Base-by-base conservation (phyloP, 1,140 invertebrate genomes). In the Vanessa atalanta region DNA sequence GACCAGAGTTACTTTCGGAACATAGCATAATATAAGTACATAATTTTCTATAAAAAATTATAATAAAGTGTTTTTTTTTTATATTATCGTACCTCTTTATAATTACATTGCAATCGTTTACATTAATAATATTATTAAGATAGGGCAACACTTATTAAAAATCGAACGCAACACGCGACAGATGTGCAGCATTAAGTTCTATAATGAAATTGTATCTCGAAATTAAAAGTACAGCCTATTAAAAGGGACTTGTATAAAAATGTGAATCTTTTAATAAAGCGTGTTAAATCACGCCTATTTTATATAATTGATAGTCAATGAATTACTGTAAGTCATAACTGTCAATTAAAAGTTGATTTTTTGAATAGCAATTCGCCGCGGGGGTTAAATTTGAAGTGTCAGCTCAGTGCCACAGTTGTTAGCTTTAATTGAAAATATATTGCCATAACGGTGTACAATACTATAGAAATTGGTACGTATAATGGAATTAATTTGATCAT, bases 291-390 rank as follows among this genome's bases (percentile, higher is more conserved):
- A 47, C 48, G 47, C 15, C 5, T 53, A 60, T 67, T 20, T 23
- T 57, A 20, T 57, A 63, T 60, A 74, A 74, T 69, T 65, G 66
- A 69, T 65, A 55, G 66, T 47, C 50, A 37, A 65, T 74, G 69
- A 65, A 74, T 74, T 47, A 74, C 14, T 74, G 15, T 26, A 74
- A 74, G 72, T 74, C 31, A 69, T 69, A 74, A 69, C 55, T 74
- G 72, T 70, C 72, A 74, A 74, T 74, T 74, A 74, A 55, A 65
- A 63, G 26, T 65, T 31, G 43, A 47, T 57, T 68, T 68, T 73
- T 74, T 71, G 64, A 63, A 50, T 50, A 69, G 65, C 69, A 55
- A 20, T 16, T 64, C 72, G 72, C 72, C 66, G 72, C 72, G 66
- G 72, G 72, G 66, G 61, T 47, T 74, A 64, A 71, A 74, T 64